phyloP scores from a whole-genome alignment of 2,113 vertebrate species.

The Pagrus major region DNA sequence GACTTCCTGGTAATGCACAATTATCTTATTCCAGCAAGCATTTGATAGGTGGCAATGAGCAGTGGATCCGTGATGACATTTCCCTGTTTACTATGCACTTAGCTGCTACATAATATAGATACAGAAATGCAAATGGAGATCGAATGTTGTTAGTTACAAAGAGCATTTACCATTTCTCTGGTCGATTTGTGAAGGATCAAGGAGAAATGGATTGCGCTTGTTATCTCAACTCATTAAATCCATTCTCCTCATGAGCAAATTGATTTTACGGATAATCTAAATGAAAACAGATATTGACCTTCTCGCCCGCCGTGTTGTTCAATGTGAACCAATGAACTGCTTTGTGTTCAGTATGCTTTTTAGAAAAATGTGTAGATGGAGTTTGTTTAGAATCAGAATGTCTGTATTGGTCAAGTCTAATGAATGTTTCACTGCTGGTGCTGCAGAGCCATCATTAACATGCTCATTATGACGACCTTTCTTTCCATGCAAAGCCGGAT shows the following conservation, averaged over 20 bases:
- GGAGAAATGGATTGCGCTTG: slow-evolving; percentile 22
- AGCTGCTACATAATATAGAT: slow-evolving; percentile 1
- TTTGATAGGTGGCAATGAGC: slow-evolving; percentile 22
- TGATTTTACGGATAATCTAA: slow-evolving; percentile 52
- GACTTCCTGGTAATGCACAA: slow-evolving; percentile 1
- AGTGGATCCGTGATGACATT: slow-evolving; percentile 12
- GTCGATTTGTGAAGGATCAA: slow-evolving; percentile 31
- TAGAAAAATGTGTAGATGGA: slow-evolving; percentile 10
- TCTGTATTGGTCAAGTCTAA: slow-evolving; percentile 4
- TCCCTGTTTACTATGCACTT: neutral
- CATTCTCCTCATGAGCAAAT: slow-evolving; percentile 53
- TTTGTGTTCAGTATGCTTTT: slow-evolving; percentile 10
- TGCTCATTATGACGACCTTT: slow-evolving; percentile 1
- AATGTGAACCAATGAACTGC: neutral
- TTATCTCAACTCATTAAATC: slow-evolving; percentile 60
- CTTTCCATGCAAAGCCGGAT: neutral
- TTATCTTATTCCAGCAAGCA: neutral
- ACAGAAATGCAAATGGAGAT: neutral
- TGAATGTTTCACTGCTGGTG: slow-evolving; percentile 2
- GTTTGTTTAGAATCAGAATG: slow-evolving; percentile 13
- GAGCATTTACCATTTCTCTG: slow-evolving; percentile 22
- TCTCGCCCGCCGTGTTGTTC: neutral
- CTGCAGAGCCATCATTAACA: neutral
- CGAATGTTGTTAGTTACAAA: slow-evolving; percentile 21
- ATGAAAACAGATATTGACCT: slow-evolving; percentile 55